A percentile compares a stretch with the other conserved stretches of the same genome.
phyloP scores from a whole-genome alignment of 92 coral and sea anemone genomes.

The Zoanthus sociatus region DNA sequence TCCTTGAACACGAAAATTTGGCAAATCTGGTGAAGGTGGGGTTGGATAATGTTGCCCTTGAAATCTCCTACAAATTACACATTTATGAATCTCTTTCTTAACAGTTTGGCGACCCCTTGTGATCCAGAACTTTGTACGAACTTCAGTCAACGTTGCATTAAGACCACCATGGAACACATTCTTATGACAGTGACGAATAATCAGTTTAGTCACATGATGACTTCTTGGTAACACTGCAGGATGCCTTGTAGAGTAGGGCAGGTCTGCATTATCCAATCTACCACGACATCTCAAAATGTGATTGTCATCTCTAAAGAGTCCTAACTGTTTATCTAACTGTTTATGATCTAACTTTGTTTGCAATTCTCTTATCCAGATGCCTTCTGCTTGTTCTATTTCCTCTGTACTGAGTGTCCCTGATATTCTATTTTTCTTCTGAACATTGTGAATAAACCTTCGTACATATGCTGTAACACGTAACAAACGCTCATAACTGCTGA shows the following conservation, averaged over 20 bases:
- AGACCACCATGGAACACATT: slow-evolving; percentile 22
- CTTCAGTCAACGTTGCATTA: slow-evolving; percentile 23
- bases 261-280: background rate
- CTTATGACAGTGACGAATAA: slow-evolving; percentile 20
- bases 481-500: slow-evolving; percentile 18
- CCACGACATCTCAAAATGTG: slow-evolving; percentile 15
- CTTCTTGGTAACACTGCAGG: slow-evolving; percentile 20
- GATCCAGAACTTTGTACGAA: slow-evolving; percentile 28
- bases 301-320: slow-evolving; percentile 23
- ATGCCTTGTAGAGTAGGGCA: background rate
- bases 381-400: slow-evolving; percentile 30
- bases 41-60: slow-evolving; percentile 26
- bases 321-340: slow-evolving; percentile 10
- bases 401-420: slow-evolving; percentile 26
- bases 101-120: slow-evolving; percentile 33
- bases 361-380: slow-evolving; percentile 12
- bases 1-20: slow-evolving; percentile 41
- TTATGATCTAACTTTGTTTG: background rate
- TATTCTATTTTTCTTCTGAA: background rate
- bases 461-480: slow-evolving; percentile 21
- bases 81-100: background rate
- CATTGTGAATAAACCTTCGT: background rate
- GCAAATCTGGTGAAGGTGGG: slow-evolving; percentile 28
- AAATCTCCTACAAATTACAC: slow-evolving; percentile 13
- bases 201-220: slow-evolving; percentile 20